These are phyloP conservation scores for Himalopsyche anomala DNA, from an alignment of 2,888 invertebrate species.

Conservation along the genomic window DNA sequence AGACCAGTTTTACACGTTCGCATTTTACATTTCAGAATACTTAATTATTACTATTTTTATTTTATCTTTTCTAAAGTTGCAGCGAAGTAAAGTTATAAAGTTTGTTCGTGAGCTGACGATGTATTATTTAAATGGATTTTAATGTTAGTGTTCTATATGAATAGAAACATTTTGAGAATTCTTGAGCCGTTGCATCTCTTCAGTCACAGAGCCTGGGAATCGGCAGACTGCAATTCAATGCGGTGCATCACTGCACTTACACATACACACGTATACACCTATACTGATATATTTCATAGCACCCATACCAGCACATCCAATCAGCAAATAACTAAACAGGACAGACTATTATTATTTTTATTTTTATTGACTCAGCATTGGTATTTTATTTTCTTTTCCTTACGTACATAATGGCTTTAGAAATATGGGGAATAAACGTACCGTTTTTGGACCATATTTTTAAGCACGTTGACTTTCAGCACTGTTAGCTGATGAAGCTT, in stretches of 20 bases:
- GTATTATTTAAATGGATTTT: no score
- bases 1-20: no score
- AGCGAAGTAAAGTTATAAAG: no score
- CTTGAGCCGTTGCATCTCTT: not conserved
- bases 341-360: not conserved
- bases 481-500: no score
- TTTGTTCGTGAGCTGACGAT: no score
- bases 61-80: no score
- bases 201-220: conserved; percentile 17
- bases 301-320: conserved; percentile 1
- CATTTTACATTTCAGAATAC: no score
- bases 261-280: not conserved
- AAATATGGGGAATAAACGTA: not conserved
- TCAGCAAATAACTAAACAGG: not conserved
- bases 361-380: not conserved
- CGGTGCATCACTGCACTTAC: conserved; percentile 27
- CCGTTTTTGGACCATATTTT: not conserved
- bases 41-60: no score
- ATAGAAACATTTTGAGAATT: not conserved
- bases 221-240: conserved; percentile 24
- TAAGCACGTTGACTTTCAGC: no score
- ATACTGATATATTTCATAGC: not conserved
- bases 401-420: not conserved
- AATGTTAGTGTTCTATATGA: no score
- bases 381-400: conserved; percentile 11